Conservation (phyloP, 2,888 invertebrate species). For the Eristalinus aeneus region DNA sequence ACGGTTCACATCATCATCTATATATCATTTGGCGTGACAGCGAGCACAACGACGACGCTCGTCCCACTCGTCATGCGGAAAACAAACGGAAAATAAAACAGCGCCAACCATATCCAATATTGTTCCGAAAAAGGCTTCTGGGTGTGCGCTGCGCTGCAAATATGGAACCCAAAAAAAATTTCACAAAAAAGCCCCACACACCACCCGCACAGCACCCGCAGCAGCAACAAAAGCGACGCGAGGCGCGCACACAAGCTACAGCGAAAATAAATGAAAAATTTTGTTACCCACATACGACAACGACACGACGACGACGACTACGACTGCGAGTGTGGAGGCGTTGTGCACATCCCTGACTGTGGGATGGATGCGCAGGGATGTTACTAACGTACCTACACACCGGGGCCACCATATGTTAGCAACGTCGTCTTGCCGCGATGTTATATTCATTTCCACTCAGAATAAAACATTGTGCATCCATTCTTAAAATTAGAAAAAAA, state of each 20-base stretch:
- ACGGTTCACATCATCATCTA: constrained; percentile 19
- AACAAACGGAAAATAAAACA: constrained; percentile 15
- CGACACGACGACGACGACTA: neutral
- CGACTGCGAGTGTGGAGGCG: neutral
- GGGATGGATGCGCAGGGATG: neutral
- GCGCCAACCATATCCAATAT: constrained; percentile 45
- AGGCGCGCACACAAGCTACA: neutral
- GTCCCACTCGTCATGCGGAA: neutral
- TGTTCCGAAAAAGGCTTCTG: constrained; percentile 46
- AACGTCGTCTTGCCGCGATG: constrained; percentile 27
- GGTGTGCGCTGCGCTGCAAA: constrained; percentile 23
- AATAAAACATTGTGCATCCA: constrained; percentile 48
- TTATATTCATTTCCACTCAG: constrained; percentile 54
- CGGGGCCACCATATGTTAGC: neutral
- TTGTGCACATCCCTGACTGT: neutral
- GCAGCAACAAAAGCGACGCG: neutral
- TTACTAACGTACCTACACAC: neutral
- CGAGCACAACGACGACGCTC: neutral
- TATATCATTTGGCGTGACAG: constrained; percentile 48
- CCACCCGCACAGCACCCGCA: neutral
- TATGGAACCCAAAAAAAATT: neutral
- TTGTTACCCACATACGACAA: constrained; percentile 24
- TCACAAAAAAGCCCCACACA: neutral
- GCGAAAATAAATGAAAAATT: constrained; percentile 32
- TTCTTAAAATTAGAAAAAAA: constrained; percentile 44